phyloP scores from a whole-genome alignment of 2,797 vertebrate species.

The Scolopax rusticola region DNA sequence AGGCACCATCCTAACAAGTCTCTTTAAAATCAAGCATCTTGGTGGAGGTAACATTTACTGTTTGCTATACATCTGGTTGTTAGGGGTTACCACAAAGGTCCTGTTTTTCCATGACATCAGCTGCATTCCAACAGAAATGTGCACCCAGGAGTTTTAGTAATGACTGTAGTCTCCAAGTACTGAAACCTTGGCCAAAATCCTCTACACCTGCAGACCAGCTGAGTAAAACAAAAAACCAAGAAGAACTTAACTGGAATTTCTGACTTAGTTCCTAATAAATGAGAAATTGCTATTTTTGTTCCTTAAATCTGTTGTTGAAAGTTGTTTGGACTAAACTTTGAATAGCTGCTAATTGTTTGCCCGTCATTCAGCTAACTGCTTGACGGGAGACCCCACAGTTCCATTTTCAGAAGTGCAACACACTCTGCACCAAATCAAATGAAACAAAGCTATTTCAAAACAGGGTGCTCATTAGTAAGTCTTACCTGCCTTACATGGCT shows the following conservation, averaged over 20 bases:
- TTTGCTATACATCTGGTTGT: slow-evolving; percentile 79
- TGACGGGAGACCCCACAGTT: not conserved
- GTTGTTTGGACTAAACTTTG: not conserved
- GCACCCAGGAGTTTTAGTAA: slow-evolving; percentile 74
- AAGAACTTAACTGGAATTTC: slow-evolving; percentile 74
- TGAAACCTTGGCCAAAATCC: slow-evolving; percentile 66
- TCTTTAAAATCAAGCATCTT: slow-evolving; percentile 69
- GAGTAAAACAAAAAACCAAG: slow-evolving; percentile 62
- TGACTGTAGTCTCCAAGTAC: slow-evolving; percentile 56
- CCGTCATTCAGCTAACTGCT: not conserved
- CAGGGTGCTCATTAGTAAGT: not conserved
- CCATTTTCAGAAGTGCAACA: not conserved
- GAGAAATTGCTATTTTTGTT: slow-evolving; percentile 53
- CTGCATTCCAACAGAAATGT: slow-evolving; percentile 74
- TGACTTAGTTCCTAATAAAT: slow-evolving; percentile 69
- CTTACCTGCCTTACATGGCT: not conserved
- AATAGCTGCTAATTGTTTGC: not conserved
- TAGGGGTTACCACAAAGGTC: slow-evolving; percentile 75
- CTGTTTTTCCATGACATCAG: slow-evolving; percentile 81
- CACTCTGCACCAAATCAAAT: not conserved
- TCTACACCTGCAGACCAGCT: slow-evolving; percentile 78
- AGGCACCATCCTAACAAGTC: slow-evolving; percentile 67
- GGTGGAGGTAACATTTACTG: slow-evolving; percentile 75
- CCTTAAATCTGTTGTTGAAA: slow-evolving; percentile 30
- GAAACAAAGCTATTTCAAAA: not conserved